Evolutionary conservation across 2,888 invertebrate genomes (phyloP).

Genomic region (Noctuana brunneofusca): DNA sequence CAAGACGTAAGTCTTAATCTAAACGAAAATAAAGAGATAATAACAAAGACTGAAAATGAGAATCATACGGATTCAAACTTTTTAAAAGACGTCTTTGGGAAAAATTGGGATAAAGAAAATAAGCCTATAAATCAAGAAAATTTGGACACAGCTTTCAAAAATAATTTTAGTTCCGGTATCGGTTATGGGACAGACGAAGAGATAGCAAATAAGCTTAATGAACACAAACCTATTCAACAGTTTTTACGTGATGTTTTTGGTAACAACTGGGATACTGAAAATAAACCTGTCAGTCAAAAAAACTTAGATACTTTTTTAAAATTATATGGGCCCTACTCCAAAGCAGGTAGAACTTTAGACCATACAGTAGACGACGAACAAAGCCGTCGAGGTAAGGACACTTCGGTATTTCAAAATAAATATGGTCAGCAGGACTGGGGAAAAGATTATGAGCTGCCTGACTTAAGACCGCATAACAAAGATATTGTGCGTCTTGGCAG

Average conservation of each 20-base stretch:
- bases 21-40: too few relatives aligned
- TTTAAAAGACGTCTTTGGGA: background rate
- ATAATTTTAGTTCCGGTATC: background rate
- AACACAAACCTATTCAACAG: background rate
- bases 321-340: background rate
- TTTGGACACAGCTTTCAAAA: background rate
- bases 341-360: background rate
- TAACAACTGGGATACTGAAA: background rate
- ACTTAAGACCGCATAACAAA: background rate
- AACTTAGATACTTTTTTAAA: background rate
- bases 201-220: background rate
- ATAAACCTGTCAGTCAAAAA: background rate
- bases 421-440: background rate
- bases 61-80: background rate
- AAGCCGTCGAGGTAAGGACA: background rate
- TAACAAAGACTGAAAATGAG: background rate
- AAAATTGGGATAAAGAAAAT: background rate
- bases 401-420: background rate
- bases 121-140: background rate
- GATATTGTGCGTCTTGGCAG: too few relatives aligned
- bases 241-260: background rate
- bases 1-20: too few relatives aligned
- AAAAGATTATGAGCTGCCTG: background rate
- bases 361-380: background rate
- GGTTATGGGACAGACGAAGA: background rate